Conservation (phyloP, 2,797 vertebrate species). For the Sylvia borin region DNA sequence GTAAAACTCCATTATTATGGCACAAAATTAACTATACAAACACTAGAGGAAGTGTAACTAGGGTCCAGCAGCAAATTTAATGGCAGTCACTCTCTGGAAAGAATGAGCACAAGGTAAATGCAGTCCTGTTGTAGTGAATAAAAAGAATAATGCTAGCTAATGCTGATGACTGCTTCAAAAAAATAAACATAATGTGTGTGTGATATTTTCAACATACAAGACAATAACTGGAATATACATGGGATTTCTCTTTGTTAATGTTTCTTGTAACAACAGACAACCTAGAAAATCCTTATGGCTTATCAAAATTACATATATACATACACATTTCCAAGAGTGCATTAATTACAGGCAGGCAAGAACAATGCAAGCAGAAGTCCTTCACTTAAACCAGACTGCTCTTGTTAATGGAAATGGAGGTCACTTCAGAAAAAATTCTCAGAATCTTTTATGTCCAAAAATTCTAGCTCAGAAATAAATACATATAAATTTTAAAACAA, state of each 20-base stretch:
- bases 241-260: background rate
- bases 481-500: background rate
- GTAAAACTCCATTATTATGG: background rate
- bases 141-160: background rate
- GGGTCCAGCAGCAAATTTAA: background rate
- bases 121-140: background rate
- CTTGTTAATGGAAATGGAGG: background rate
- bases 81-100: background rate
- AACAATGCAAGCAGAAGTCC: background rate
- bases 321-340: background rate
- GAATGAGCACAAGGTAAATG: background rate
- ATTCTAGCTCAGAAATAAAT: background rate
- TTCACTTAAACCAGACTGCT: background rate
- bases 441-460: background rate
- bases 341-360: background rate
- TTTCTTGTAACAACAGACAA: background rate
- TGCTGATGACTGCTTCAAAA: background rate
- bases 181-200: background rate
- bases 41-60: background rate
- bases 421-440: background rate
- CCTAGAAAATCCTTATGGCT: background rate
- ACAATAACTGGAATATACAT: background rate
- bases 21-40: background rate
- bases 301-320: background rate
- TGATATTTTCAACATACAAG: background rate